Evolutionary conservation across 2,797 vertebrate genomes (phyloP).

Genomic region (Valencia hispanica): DNA sequence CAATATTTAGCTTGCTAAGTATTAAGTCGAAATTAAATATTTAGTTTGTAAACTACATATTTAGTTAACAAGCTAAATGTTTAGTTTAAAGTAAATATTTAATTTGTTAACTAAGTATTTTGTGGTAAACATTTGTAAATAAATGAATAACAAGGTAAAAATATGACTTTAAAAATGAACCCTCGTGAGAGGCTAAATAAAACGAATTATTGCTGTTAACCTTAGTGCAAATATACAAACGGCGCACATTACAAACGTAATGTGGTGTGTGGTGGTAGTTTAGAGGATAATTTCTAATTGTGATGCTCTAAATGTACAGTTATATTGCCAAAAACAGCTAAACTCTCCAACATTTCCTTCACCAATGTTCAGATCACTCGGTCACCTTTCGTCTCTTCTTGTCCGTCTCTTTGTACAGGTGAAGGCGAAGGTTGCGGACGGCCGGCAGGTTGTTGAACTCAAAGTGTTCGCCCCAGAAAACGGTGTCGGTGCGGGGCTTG

Average conservation of each 20-base stretch:
- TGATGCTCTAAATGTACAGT: background rate
- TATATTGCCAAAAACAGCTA: no score
- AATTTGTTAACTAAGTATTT: background rate
- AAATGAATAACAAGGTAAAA: no score
- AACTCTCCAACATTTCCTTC: background rate
- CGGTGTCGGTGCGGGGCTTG: slow-evolving; percentile 94
- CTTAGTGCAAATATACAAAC: no score
- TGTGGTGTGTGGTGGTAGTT: no score
- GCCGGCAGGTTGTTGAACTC: slow-evolving; percentile 97
- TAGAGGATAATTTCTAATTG: no score
- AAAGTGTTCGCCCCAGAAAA: slow-evolving; percentile 98
- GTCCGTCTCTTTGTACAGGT: slow-evolving; percentile 97
- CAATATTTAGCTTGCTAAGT: background rate
- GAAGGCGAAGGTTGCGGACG: slow-evolving; percentile 92
- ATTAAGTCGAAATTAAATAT: no score
- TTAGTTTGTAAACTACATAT: background rate
- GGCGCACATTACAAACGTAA: no score
- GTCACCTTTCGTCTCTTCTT: slow-evolving; percentile 94
- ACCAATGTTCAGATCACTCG: background rate
- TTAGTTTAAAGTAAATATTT: background rate
- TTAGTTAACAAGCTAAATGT: background rate
- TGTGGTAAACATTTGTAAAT: no score
- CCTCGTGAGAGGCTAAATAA: no score
- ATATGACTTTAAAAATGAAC: no score
- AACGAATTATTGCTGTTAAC: no score